Evolutionary conservation across 2,797 vertebrate species (phyloP), one percentile per base, ranked within the genome.

Genomic region (Anableps anableps): DNA sequence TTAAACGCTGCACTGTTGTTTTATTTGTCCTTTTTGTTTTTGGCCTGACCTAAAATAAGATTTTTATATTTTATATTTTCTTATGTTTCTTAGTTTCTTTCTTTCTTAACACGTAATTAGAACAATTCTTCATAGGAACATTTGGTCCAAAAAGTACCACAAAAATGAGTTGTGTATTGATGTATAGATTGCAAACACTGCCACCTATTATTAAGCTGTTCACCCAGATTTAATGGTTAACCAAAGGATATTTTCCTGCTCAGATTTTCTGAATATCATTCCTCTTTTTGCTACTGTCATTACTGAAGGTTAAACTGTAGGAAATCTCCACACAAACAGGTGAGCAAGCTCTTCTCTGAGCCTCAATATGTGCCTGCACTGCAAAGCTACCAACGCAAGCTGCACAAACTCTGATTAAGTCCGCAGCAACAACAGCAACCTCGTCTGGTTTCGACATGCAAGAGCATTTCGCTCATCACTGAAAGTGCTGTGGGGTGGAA

Each of bases 201-300:
- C 90, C 76, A 79, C 74, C 78, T 81, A 75, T 68, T 87, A 50
- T 80, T 83, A 64, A 48, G 71, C 55, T 60, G 88, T 58, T 72
- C 55, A 78, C 45, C 82, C 75, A 77, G 81, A 74, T 76, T 86
- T 83, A 77, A 83, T 70, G 66, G 55, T 83, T 76, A 88, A 88
- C 88, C 86, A 85, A 91, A 89, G 86, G 45, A 79, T 79, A 43
- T 38, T 83, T 86, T 80, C 60, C 47, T 53, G 55, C 68, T 78
- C 53, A 64, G 68, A 82, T 77, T 81, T 88, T 74, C 76, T 74
- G 76, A 76, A 75, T 84, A 82, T 89, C 50, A 78, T 81, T 86
- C 76, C 83, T 88, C 80, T 92, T 90, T 80, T 86, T 91, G 91
- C 94, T 94, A 91, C 93, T 94, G 92, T 86, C 87, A 86, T 89